Evolutionary conservation across 2,888 invertebrate genomes (phyloP), one percentile per base, ranked within the genome.

Genomic region (Zaprionus lineosus): DNA sequence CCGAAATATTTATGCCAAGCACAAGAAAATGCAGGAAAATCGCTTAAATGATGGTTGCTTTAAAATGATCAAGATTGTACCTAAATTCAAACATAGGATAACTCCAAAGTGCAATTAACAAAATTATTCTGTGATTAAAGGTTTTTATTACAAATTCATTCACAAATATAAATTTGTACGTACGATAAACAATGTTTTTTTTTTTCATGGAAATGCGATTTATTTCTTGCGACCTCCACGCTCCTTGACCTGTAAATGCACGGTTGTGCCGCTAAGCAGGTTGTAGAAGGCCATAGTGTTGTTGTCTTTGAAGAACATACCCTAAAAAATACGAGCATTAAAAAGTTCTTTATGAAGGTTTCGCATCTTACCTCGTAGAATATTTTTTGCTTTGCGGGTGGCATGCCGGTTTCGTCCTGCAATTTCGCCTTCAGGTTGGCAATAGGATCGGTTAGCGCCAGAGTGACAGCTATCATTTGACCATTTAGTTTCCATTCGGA

Each of bases 211-310:
- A 12, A 6, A 1, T 5, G 24, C 19, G n/a, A n/a, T 82, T 91
- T 95, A 99, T 89, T 98, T 98, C 91, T 98, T 99, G 53, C 98
- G 92, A 11, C 99, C 99, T 88, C 99, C 99, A 90, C 99, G 94
- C 90, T 99, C 99, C 91, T 99, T 99, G 48, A 98, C 93, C 88
- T 98, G 96, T 62, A 99, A 92, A 74, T 96, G 95, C 28, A 99
- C 93, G 6, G 94, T 91, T 0, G 95, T 95, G 46, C 96, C 96
- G 21, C 95, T 95, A 6, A 94, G 92, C 64, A 99, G 93, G 91
- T 99, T 99, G 91, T 99, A 99, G 91, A 95, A 99, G 0, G 98
- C 99, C 90, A 98, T 91, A 0, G 95, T 94, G 88, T 98, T 97
- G 44, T 94, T 96, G 91, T 99, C 99, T 89, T 99, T 99, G 92